Evolutionary conservation across 2,888 invertebrate genomes (phyloP).

Genomic region (Ommatoiulus sabulosus): DNA sequence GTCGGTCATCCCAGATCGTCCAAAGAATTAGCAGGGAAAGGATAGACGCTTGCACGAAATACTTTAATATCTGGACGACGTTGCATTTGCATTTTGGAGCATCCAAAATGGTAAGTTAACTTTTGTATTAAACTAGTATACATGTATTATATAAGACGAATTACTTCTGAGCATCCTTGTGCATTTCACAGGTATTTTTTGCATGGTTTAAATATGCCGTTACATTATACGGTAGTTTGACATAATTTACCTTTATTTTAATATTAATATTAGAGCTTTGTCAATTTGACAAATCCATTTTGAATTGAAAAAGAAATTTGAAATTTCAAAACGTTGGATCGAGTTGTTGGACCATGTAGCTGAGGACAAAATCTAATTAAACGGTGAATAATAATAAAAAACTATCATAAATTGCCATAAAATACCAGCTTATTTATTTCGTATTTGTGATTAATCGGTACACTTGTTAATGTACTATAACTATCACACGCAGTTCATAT

Average conservation of each 20-base stretch:
- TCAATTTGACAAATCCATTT: too few relatives aligned
- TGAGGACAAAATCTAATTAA: neutral
- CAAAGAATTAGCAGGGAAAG: neutral
- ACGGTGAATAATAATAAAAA: neutral
- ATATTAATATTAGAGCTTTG: too few relatives aligned
- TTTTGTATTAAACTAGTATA: neutral
- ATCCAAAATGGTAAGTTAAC: neutral
- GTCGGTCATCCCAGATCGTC: neutral
- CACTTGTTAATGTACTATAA: slow-evolving; percentile 9
- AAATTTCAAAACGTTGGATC: too few relatives aligned
- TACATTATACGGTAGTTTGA: too few relatives aligned
- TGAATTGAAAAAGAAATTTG: too few relatives aligned
- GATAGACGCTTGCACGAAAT: neutral
- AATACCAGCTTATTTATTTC: slow-evolving; percentile 46
- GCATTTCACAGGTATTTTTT: too few relatives aligned
- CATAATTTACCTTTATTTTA: too few relatives aligned
- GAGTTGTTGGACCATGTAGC: too few relatives aligned
- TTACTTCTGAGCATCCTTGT: too few relatives aligned
- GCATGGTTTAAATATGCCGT: too few relatives aligned
- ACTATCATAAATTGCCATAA: neutral
- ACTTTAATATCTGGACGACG: neutral
- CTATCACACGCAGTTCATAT: neutral
- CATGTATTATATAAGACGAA: too few relatives aligned
- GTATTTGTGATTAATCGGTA: neutral
- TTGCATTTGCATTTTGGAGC: neutral